These are phyloP conservation scores for Acleris sparsana DNA, from an alignment of 2,888 invertebrate species.

Conservation along the genomic window DNA sequence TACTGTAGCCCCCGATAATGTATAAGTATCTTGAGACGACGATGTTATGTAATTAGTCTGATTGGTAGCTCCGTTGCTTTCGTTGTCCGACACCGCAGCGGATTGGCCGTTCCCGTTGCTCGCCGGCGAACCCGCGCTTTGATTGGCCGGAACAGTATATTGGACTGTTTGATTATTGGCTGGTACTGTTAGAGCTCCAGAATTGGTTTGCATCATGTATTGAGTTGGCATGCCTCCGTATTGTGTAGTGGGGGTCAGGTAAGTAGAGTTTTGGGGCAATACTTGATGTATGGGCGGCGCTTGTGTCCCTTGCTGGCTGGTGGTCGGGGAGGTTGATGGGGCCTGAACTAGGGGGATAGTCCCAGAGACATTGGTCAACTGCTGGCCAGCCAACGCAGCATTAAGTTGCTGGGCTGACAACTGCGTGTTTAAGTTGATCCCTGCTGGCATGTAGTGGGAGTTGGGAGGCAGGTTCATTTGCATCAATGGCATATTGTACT, in stretches of 20 bases:
- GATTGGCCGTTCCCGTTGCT: conserved; percentile 65
- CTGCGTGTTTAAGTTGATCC: conserved; percentile 71
- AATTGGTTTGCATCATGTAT: conserved; percentile 71
- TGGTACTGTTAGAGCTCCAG: conserved; percentile 60
- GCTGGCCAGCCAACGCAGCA: conserved; percentile 71
- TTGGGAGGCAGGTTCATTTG: conserved; percentile 72
- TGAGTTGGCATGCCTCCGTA: conserved; percentile 68
- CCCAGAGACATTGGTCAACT: conserved; percentile 61
- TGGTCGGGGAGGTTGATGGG: conserved; percentile 62
- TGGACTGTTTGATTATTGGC: conserved; percentile 64
- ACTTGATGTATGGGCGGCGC: conserved; percentile 66
- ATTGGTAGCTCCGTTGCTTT: conserved; percentile 59
- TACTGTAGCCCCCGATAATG: conserved; percentile 46
- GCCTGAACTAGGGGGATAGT: conserved; percentile 75
- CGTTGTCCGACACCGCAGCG: conserved; percentile 56
- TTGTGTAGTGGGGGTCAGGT: conserved; percentile 68
- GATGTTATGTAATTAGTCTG: conserved; percentile 76
- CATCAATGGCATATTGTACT: conserved; percentile 75
- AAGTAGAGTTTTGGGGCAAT: conserved; percentile 63
- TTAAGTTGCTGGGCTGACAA: conserved; percentile 76
- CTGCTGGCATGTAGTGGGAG: conserved; percentile 72
- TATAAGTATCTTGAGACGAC: conserved; percentile 70
- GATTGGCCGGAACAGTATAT: conserved; percentile 62
- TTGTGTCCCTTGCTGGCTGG: conserved; percentile 60
- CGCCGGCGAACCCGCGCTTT: conserved; percentile 50